These are phyloP conservation scores for Lerista edwardsae DNA, from an alignment of 2,797 vertebrate species.

Conservation along the genomic window DNA sequence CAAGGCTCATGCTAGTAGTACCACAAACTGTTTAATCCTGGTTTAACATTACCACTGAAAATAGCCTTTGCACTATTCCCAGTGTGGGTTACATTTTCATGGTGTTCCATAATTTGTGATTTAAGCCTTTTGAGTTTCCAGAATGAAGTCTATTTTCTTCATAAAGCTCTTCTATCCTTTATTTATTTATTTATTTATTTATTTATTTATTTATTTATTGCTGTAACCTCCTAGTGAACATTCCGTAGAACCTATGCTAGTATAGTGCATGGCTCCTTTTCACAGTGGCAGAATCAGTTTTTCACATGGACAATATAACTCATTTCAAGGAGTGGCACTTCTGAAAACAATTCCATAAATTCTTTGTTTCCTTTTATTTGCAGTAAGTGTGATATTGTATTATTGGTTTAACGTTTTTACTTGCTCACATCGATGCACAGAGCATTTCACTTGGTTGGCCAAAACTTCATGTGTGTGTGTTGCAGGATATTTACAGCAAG, in stretches of 20 bases:
- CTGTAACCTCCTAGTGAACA: neutral
- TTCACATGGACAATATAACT: neutral
- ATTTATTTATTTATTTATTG: too few relatives aligned
- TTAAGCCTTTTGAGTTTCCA: too few relatives aligned
- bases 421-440: neutral
- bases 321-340: neutral
- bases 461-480: constrained; percentile 30
- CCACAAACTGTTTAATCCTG: too few relatives aligned
- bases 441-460: too few relatives aligned
- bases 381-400: neutral
- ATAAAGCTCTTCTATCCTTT: too few relatives aligned
- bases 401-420: neutral
- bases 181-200: too few relatives aligned
- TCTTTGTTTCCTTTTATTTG: neutral
- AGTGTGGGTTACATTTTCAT: too few relatives aligned
- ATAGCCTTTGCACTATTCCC: too few relatives aligned
- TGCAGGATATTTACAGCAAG: constrained; percentile 95
- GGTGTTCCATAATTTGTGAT: too few relatives aligned
- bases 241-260: neutral
- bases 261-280: neutral
- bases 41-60: too few relatives aligned
- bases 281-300: neutral
- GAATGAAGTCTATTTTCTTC: too few relatives aligned
- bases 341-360: neutral
- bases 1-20: too few relatives aligned